Evolutionary conservation across 2,888 invertebrate genomes (phyloP), one percentile per base, ranked within the genome.

Genomic region (Magallana nippona): DNA sequence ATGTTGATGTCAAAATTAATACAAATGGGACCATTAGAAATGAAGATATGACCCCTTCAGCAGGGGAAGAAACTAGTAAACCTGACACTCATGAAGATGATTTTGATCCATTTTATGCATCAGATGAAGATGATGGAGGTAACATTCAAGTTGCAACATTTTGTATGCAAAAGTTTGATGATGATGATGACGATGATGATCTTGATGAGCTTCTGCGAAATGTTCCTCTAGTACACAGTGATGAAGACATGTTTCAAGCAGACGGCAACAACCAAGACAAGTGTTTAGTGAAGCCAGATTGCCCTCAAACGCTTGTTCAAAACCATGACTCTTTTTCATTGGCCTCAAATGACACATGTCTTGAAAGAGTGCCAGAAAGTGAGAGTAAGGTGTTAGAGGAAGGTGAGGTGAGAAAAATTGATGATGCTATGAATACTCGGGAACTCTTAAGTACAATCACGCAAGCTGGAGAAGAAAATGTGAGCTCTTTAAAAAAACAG

Each of bases 131-230:
- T 10, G 71, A 71, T 13, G 71, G 27, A 15, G 71, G 32, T 13
- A 27, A 27, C 15, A 71, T 71, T 27, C 71, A 71, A 71, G 71
- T 71, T 13, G 17, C 71, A 13, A 71, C 71, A 71, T 71, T 71
- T 15, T 71, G 71, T 71, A 71, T 71, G 71, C 71, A 32, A 32
- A 71, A 22, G 15, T 71, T 71, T 71, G 71, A 71, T 71, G 71
- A 71, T 71, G 71, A 71, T 44, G 71, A 71, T 22, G 63, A 22
- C 5, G 63, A 63, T 71, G 71, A 71, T 71, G 71, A 71, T 71
- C 22, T 71, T 27, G 71, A 71, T 71, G 71, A 71, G 15, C 71
- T 71, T 27, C 27, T 71, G 15, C 27, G 19, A 27, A 22, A 71
- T 32, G 27, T 71, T 22, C 71, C 71, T 3, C 27, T 22, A 5